Percentiles rank a stretch among this genome's conserved stretches.
These are phyloP conservation scores for Patagioenas fasciata DNA, from an alignment of 2,113 vertebrate genomes.

Conservation along the genomic window DNA sequence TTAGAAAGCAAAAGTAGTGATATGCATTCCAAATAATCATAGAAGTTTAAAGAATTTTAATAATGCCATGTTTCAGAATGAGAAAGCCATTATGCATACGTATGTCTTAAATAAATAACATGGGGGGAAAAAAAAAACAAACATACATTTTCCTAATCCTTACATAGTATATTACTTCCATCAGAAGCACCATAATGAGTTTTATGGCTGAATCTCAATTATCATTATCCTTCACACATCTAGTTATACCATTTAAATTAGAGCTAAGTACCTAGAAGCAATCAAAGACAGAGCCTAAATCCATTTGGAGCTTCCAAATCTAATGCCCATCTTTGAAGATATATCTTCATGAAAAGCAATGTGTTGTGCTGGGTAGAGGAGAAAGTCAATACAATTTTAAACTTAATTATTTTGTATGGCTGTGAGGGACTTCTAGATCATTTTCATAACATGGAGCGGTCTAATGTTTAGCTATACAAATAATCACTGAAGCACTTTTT, in stretches of 20 bases:
- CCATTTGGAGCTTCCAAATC: not conserved
- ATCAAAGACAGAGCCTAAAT: not conserved
- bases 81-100: not conserved
- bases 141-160: not conserved
- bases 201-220: not conserved
- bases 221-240: not conserved
- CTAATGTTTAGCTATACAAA: not conserved
- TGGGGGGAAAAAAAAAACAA: accelerated
- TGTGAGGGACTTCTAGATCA: not conserved
- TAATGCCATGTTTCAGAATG: not conserved
- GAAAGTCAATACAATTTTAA: not conserved
- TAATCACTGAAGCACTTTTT: not conserved
- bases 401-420: not conserved
- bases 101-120: not conserved
- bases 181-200: not conserved
- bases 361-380: not conserved
- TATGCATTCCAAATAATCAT: not conserved
- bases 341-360: not conserved
- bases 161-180: not conserved
- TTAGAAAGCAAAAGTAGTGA: not conserved
- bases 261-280: not conserved
- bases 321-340: not conserved
- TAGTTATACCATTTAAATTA: not conserved
- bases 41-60: not conserved
- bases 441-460: not conserved